phyloP scores from a whole-genome alignment of 2,888 invertebrate genomes.

The Onthophagus sagittarius region DNA sequence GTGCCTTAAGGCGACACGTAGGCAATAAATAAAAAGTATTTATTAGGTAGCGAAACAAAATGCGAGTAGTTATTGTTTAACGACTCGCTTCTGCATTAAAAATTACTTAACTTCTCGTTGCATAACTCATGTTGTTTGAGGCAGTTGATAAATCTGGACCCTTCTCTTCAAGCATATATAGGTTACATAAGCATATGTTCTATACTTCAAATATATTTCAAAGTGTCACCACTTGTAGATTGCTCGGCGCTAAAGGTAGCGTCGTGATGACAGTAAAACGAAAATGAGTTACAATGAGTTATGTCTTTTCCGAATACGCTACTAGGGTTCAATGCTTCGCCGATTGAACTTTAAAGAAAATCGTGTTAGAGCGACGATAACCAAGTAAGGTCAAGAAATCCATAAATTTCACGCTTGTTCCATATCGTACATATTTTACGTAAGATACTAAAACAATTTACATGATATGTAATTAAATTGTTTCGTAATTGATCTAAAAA shows the following conservation, averaged over 20 bases:
- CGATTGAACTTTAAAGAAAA: background rate
- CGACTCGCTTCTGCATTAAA: background rate
- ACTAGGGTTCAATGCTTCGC: conserved; percentile 19
- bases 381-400: background rate
- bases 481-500: conserved; percentile 9
- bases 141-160: background rate
- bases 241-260: background rate
- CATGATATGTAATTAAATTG: conserved; percentile 1
- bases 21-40: background rate
- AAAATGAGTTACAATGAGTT: conserved; percentile 32
- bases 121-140: background rate
- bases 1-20: background rate
- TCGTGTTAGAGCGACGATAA: background rate
- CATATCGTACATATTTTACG: background rate
- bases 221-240: background rate
- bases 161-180: background rate
- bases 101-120: background rate
- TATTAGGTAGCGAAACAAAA: background rate
- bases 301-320: conserved; percentile 32
- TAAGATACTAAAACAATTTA: conserved; percentile 3
- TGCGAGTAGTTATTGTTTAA: background rate
- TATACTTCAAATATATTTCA: background rate
- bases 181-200: background rate
- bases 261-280: conserved; percentile 19
- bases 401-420: background rate